Conservation (phyloP, 2,797 vertebrate genomes). For the Pelodytes ibericus region DNA sequence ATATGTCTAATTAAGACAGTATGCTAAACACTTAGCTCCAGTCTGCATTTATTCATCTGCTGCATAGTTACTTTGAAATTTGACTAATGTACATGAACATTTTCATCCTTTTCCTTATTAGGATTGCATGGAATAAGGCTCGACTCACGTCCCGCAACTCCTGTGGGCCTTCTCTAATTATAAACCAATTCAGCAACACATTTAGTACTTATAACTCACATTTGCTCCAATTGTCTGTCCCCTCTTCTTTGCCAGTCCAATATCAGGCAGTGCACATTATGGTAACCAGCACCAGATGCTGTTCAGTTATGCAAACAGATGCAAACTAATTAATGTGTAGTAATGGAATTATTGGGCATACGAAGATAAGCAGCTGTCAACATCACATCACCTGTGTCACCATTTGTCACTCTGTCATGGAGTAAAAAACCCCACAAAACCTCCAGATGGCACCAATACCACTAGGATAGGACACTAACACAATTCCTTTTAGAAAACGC, state of each 20-base stretch:
- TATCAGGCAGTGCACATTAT: slow-evolving; percentile 16
- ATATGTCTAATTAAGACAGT: too few species aligned
- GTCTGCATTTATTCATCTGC: too few species aligned
- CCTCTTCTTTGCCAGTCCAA: slow-evolving; percentile 37
- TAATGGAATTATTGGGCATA: slow-evolving; percentile 29
- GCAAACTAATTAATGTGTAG: slow-evolving; percentile 62
- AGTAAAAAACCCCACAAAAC: slow-evolving; percentile 19
- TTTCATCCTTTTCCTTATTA: background rate
- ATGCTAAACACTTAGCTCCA: too few species aligned
- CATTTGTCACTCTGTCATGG: slow-evolving; percentile 59
- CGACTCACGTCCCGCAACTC: slow-evolving; percentile 31
- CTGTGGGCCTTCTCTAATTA: slow-evolving; percentile 58
- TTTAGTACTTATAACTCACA: slow-evolving; percentile 53
- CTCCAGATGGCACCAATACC: slow-evolving; percentile 55
- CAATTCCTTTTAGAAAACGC: slow-evolving; percentile 3
- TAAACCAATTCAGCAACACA: slow-evolving; percentile 59
- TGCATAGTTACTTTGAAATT: too few species aligned
- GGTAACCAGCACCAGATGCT: slow-evolving; percentile 66
- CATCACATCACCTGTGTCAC: slow-evolving; percentile 55
- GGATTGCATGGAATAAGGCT: slow-evolving; percentile 2
- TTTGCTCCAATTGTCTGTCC: slow-evolving; percentile 55
- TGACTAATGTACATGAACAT: background rate
- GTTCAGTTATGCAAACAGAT: slow-evolving; percentile 63
- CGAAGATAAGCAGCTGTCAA: slow-evolving; percentile 65
- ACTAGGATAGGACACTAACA: background rate